These are phyloP conservation scores for Drosophila greeni DNA, from an alignment of 2,888 invertebrate genomes.

Conservation along the genomic window DNA sequence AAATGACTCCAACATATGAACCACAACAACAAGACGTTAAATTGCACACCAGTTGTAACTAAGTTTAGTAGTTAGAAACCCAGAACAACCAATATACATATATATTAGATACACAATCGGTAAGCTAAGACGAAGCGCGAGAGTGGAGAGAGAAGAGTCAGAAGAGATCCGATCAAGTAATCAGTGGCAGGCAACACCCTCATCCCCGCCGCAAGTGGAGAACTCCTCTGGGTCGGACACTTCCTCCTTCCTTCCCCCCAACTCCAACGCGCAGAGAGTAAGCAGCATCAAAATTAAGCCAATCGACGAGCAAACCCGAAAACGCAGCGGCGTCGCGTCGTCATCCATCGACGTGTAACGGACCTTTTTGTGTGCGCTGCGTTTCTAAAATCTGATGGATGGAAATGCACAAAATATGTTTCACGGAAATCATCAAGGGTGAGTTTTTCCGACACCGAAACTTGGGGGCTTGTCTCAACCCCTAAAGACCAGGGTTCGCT, in stretches of 20 bases:
- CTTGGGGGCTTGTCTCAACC: background rate
- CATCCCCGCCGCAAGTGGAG: constrained; percentile 10
- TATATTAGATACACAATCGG: constrained; percentile 12
- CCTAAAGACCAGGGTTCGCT: background rate
- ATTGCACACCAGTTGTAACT: constrained; percentile 70
- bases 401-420: constrained; percentile 80
- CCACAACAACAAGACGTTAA: constrained; percentile 52
- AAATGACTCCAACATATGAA: constrained; percentile 44
- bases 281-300: constrained; percentile 74
- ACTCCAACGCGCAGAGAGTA: constrained; percentile 60
- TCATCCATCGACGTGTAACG: constrained; percentile 61
- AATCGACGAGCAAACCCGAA: constrained; percentile 61
- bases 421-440: constrained; percentile 82
- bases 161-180: background rate
- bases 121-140: constrained; percentile 4
- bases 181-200: background rate
- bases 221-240: constrained; percentile 8
- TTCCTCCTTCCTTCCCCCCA: constrained; percentile 2
- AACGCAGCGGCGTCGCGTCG: constrained; percentile 69
- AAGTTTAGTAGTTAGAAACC: constrained; percentile 70
- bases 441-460: constrained; percentile 46
- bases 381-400: constrained; percentile 80
- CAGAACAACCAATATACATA: constrained; percentile 26
- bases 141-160: constrained; percentile 6
- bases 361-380: constrained; percentile 73